Evolutionary conservation across 2,113 vertebrate species (phyloP), one percentile per base, ranked within the genome.

Genomic region (Anolis carolinensis): DNA sequence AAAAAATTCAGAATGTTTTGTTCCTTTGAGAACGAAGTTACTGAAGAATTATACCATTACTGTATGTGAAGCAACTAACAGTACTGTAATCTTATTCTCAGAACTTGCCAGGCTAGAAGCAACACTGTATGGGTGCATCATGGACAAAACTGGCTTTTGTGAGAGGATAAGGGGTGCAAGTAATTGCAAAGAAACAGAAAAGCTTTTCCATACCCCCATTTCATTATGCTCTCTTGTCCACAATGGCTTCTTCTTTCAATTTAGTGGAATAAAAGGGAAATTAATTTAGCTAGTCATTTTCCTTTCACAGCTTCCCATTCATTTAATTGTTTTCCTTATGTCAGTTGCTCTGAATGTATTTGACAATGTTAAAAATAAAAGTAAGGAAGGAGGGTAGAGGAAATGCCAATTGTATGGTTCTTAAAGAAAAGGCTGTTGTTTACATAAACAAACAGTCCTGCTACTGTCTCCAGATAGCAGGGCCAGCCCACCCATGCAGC

Each of bases 361-460:
- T 21, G 20, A 79, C 4, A 23, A 59, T 23, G 76, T 59, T 59
- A 67, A 67, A 67, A 67, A 67, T 3, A 23, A 16, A 10, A 4
- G 18, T 32, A 9, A 78, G 48, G 48, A 55, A 55, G 50, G 75
- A n/a, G 50, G 7, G 14, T 30, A n/a, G 18, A 52, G 30, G 52
- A 10, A 34, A 55, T 32, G 65, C 65, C n/a, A 59, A 21, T 21
- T 72, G 16, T 13, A 14, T 36, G 14, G 72, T 63, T 20, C 83
- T 75, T 82, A 78, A 92, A 93, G 93, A 93, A 93, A 95, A 92
- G 92, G 25, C 84, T 93, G 88, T 93, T 93, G 67, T 89, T 90
- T 23, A 9, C 75, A 68, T 75, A 88, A 84, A 30, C 70, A 82
- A 85, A 88, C 65, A 82, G 89, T 88, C 90, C 80, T 84, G 86